These are phyloP conservation scores for Drosophila leontia DNA, from an alignment of 1,140 invertebrate genomes.

Conservation along the genomic window DNA sequence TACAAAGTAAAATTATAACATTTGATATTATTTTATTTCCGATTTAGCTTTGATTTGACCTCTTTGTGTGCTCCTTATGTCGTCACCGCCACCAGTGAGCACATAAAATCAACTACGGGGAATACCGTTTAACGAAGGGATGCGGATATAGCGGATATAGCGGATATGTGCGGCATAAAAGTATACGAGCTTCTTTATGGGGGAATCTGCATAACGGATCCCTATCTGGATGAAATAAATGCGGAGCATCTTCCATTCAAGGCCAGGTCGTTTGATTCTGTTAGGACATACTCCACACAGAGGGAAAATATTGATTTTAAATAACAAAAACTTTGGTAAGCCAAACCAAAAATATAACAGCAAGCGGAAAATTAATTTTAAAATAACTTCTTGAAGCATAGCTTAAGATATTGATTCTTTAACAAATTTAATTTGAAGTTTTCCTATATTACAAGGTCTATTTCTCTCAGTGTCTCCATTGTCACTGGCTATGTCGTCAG, in stretches of 20 bases:
- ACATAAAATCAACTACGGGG: slow-evolving; percentile 32
- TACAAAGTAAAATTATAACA: background rate
- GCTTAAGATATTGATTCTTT: background rate
- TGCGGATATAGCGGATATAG: slow-evolving; percentile 45
- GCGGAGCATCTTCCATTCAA: slow-evolving; percentile 27
- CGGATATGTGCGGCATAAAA: slow-evolving; percentile 44
- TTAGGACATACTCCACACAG: slow-evolving; percentile 5
- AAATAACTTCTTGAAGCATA: background rate
- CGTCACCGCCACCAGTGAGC: background rate
- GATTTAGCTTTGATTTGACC: slow-evolving; percentile 24
- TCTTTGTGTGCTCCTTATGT: background rate
- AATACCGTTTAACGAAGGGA: slow-evolving; percentile 37
- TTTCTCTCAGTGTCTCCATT: slow-evolving; percentile 19
- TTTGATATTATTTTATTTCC: background rate
- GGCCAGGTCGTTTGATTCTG: slow-evolving; percentile 42
- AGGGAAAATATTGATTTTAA: background rate
- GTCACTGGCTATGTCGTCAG: slow-evolving; percentile 37
- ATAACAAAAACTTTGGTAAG: no score
- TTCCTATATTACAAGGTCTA: background rate
- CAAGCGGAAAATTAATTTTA: background rate
- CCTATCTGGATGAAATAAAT: slow-evolving; percentile 43
- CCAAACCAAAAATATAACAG: background rate
- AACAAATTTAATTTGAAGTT: no score
- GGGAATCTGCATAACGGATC: slow-evolving; percentile 40
- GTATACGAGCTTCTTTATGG: slow-evolving; percentile 40